Percentiles rank a stretch among this genome's conserved stretches.
Evolutionary conservation across 2,888 invertebrate species (phyloP).

Genomic region (Drosophila barbarae): DNA sequence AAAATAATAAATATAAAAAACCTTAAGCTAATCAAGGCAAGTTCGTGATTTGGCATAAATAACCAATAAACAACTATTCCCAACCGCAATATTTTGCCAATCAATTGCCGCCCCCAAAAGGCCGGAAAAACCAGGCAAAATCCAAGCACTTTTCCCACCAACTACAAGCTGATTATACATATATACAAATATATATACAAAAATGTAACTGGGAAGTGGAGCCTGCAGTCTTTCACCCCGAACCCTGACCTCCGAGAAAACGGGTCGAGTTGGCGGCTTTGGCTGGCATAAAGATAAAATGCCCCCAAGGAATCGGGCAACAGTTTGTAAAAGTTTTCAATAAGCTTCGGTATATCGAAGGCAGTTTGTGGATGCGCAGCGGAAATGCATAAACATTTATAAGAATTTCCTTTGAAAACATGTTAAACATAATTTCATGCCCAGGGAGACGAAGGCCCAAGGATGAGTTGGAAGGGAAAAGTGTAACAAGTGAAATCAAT

Average conservation of each 20-base stretch:
- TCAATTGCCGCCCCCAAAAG: conserved; percentile 30
- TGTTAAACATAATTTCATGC: conserved; percentile 57
- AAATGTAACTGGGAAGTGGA: conserved; percentile 9
- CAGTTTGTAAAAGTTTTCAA: conserved; percentile 67
- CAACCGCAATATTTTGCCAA: conserved; percentile 30
- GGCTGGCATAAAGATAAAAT: conserved; percentile 58
- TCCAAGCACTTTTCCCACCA: conserved; percentile 8
- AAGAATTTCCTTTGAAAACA: conserved; percentile 53
- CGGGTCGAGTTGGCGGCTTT: conserved; percentile 19
- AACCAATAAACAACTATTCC: conserved; percentile 3
- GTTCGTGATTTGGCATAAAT: conserved; percentile 24
- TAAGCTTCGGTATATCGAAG: conserved; percentile 51
- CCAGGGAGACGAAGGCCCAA: conserved; percentile 8
- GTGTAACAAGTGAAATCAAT: conserved; percentile 36
- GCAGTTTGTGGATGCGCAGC: conserved; percentile 48
- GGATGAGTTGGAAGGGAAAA: conserved; percentile 1
- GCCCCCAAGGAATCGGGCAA: conserved; percentile 58
- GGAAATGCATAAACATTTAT: conserved; percentile 66
- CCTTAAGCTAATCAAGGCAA: conserved; percentile 5
- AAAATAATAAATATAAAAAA: background rate
- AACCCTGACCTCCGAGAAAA: conserved; percentile 22
- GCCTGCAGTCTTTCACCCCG: conserved; percentile 2
- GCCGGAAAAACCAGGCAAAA: background rate
- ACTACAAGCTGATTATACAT: background rate
- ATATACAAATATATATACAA: background rate